Base-by-base conservation (phyloP, 2,113 vertebrate genomes). In the Eira barbara region DNA sequence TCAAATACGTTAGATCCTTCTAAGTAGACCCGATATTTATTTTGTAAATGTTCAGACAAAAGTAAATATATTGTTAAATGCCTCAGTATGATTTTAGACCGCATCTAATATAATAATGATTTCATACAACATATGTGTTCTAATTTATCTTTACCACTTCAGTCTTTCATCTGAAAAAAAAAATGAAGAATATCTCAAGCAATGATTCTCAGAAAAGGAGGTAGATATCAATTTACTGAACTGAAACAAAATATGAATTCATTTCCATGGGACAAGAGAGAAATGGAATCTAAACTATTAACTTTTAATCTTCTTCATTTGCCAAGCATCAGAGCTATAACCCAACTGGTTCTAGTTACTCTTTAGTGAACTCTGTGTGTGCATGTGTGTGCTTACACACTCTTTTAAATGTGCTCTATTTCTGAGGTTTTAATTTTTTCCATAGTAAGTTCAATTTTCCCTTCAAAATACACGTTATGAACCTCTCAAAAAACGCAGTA, bases 111-210 rank as follows among this genome's bases (percentile, higher is more conserved):
- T 87, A 79, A 98, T 69, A 76, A 93, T 10, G 17, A 85, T 91
- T 96, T 93, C 78, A 94, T 47, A 36, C 0, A 95, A n/a, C 61
- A 95, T 86, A 96, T 97, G 88, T 93, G 52, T 57, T 97, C 49
- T 96, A 91, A 80, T 8, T 0, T 0, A 86, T 96, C 79, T 85
- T 91, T 12, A 49, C 45, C 49, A 79, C 95, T 94, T 89, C 79
- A 89, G 61, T 96, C 71, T 98, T 93, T 59, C 55, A 87, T 95
- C 73, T 95, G 94, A 98, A 89, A 92, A 89, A 89, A 92, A 98
- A 98, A 96, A 96, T 45, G 61, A 96, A 97, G 85, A n/a, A 27
- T 91, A 96, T 95, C 57, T 81, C 39, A 81, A 45, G 42, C 97
- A 98, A 92, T 89, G 87, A 95, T 92, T 97, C 96, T 96, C 95